Percentiles rank a stretch among this genome's conserved stretches.
These are phyloP conservation scores for Zalophus californianus DNA, from an alignment of 2,797 vertebrate species.

Conservation along the genomic window DNA sequence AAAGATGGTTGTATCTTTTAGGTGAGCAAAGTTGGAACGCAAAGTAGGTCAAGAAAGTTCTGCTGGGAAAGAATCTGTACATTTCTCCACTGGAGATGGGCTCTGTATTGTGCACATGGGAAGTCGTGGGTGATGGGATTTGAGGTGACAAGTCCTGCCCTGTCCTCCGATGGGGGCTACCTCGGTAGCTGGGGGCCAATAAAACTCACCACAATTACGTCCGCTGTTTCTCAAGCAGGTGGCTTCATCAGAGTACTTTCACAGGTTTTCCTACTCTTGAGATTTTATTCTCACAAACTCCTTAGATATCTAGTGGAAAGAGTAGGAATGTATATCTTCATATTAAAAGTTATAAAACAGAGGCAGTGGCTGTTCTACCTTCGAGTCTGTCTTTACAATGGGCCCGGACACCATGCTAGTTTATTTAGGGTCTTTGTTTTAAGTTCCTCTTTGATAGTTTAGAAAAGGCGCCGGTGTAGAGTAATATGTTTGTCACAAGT, in stretches of 20 bases:
- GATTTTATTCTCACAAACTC: background rate
- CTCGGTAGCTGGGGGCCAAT: background rate
- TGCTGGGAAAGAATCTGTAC: background rate
- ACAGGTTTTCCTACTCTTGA: background rate
- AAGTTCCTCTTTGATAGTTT: background rate
- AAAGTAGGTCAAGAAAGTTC: background rate
- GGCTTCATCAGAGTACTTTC: background rate
- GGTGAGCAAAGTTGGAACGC: background rate
- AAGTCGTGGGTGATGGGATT: background rate
- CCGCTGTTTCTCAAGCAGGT: background rate
- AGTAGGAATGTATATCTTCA: background rate
- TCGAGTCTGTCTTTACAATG: background rate
- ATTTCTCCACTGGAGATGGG: rapidly evolving
- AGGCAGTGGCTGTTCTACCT: background rate
- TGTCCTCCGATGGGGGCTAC: background rate
- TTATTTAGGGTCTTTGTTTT: background rate
- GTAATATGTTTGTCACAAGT: background rate
- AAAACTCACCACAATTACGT: background rate
- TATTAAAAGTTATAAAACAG: background rate
- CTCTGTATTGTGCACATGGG: background rate
- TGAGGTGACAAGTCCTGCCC: background rate
- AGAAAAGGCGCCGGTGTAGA: background rate
- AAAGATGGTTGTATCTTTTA: background rate
- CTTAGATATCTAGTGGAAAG: background rate
- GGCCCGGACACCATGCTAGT: background rate